These are phyloP conservation scores for Clunio marinus DNA, from an alignment of 2,888 invertebrate genomes.

Conservation along the genomic window DNA sequence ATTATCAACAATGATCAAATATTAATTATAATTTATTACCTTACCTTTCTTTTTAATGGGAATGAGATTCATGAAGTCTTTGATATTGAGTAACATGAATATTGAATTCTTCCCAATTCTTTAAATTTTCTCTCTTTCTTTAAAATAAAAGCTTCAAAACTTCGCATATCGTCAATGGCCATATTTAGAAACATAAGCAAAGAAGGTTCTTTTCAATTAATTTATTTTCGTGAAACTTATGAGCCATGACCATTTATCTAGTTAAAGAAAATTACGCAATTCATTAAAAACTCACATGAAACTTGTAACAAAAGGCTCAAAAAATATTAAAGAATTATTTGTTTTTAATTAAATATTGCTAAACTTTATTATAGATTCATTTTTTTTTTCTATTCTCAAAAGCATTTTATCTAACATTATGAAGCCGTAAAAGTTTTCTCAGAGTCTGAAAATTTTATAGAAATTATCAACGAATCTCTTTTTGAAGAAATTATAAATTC, in stretches of 20 bases:
- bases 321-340: not conserved
- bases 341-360: not conserved
- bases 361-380: no score
- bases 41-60: no score
- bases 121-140: not conserved
- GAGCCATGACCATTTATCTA: conserved; percentile 2
- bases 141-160: not conserved
- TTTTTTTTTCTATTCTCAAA: not conserved
- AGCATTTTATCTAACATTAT: not conserved
- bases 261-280: conserved; percentile 1
- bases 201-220: conserved; percentile 11
- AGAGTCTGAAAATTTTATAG: no score
- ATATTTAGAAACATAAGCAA: conserved; percentile 24
- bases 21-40: no score
- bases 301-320: not conserved
- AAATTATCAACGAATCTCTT: no score
- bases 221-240: not conserved
- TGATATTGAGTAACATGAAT: no score
- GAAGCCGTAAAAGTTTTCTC: no score
- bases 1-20: no score
- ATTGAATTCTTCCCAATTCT: no score
- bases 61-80: no score
- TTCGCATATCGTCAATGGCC: conserved; percentile 36
- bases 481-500: no score
- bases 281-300: not conserved